A percentile compares a stretch with the other conserved stretches of the same genome.
Evolutionary conservation across 1,140 invertebrate species (phyloP).

Genomic region (Lutraria rhynchaena): DNA sequence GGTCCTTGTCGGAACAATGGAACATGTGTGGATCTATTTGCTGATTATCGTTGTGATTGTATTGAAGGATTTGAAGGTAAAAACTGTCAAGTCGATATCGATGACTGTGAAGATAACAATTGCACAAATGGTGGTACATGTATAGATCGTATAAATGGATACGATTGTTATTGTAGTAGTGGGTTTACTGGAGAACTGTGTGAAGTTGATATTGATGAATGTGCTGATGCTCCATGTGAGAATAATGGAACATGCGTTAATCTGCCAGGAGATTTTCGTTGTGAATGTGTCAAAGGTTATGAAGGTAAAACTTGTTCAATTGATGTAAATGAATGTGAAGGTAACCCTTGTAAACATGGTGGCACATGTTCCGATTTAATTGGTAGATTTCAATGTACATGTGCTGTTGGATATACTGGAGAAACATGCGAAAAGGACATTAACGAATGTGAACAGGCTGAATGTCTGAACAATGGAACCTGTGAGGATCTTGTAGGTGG

Average conservation of each 20-base stretch:
- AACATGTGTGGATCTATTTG: constrained; percentile 58
- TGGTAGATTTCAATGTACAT: constrained; percentile 50
- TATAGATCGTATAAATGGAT: constrained; percentile 12
- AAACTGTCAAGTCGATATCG: constrained; percentile 95
- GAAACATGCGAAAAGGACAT: constrained; percentile 23
- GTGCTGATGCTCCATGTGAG: background rate
- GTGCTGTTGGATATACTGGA: constrained; percentile 35
- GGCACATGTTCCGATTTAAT: constrained; percentile 61
- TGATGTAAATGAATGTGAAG: constrained; percentile 73
- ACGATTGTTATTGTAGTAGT: background rate
- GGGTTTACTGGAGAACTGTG: constrained; percentile 9
- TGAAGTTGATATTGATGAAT: constrained; percentile 26
- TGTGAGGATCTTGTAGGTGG: constrained; percentile 2
- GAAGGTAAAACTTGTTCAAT: background rate
- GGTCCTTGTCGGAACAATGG: constrained; percentile 64
- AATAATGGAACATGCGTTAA: constrained; percentile 37
- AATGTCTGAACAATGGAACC: constrained; percentile 12
- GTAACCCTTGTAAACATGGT: constrained; percentile 81
- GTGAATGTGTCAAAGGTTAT: constrained; percentile 4
- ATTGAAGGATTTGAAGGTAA: constrained; percentile 92
- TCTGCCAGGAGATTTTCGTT: constrained; percentile 6
- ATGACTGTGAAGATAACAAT: constrained; percentile 90
- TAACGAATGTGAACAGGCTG: constrained; percentile 25
- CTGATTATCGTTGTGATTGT: constrained; percentile 67
- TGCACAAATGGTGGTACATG: constrained; percentile 58